phyloP scores from a whole-genome alignment of 2,113 vertebrate genomes.

The Pseudorasbora parva region DNA sequence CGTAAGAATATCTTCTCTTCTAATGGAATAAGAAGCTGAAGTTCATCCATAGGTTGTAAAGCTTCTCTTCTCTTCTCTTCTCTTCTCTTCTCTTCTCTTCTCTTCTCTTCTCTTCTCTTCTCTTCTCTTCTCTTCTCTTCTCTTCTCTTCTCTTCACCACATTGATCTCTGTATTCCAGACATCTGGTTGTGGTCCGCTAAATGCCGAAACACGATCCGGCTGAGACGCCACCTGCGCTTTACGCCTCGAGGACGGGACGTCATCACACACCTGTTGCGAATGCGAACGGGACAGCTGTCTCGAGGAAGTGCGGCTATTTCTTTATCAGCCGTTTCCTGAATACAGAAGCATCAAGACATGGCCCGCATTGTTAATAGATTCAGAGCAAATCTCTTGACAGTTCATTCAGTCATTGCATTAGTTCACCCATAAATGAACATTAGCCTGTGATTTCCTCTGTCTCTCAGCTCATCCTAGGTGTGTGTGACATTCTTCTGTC shows the following conservation, averaged over 20 bases:
- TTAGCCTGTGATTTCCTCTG: too few relatives aligned
- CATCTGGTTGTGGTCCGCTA: constrained; percentile 91
- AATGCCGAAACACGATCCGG: constrained; percentile 90
- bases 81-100: too few relatives aligned
- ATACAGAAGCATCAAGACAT: constrained; percentile 39
- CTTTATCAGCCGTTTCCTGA: constrained; percentile 88
- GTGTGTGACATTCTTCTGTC: too few relatives aligned
- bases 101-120: too few relatives aligned
- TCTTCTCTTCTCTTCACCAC: too few relatives aligned
- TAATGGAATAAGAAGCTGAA: background rate
- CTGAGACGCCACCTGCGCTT: constrained; percentile 91
- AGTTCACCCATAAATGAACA: too few relatives aligned
- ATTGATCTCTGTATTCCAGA: constrained; percentile 90
- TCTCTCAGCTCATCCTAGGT: too few relatives aligned
- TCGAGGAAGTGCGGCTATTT: constrained; percentile 86
- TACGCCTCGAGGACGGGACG: constrained; percentile 89
- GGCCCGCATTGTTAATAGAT: background rate
- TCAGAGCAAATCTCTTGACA: background rate
- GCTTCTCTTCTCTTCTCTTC: too few relatives aligned
- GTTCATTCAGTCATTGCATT: background rate
- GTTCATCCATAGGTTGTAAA: background rate
- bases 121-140: too few relatives aligned
- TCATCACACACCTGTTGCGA: constrained; percentile 91
- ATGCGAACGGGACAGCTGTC: constrained; percentile 94
- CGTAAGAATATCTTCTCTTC: background rate